A percentile compares a stretch with the other conserved stretches of the same genome.
phyloP scores from a whole-genome alignment of 2,888 invertebrate species.

The Cephus pygmeus region DNA sequence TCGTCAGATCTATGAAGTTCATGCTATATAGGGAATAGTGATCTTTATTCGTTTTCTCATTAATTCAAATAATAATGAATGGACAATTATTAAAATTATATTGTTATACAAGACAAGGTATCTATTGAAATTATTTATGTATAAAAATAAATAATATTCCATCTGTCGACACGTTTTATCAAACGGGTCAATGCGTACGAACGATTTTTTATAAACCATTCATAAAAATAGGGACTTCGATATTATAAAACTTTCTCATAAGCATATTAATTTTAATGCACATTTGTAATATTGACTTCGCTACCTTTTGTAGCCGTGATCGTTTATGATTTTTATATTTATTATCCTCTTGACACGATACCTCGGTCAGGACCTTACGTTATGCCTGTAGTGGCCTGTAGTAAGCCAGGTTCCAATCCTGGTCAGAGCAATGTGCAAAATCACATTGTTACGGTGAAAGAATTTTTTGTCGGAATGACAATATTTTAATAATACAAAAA shows the following conservation, averaged over 20 bases:
- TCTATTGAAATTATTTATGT: no score
- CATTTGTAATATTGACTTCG: background rate
- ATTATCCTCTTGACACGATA: background rate
- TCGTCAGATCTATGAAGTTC: background rate
- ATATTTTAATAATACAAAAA: background rate
- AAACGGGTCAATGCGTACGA: no score
- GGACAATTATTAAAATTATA: background rate
- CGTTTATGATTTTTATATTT: background rate
- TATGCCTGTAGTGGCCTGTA: constrained; percentile 10
- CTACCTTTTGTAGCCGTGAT: constrained; percentile 34
- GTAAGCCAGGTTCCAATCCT: constrained; percentile 20
- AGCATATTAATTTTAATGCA: background rate
- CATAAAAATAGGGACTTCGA: no score
- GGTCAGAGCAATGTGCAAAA: constrained; percentile 19
- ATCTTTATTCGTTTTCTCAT: background rate
- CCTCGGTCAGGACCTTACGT: constrained; percentile 9
- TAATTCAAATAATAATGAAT: background rate
- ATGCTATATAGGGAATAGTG: background rate
- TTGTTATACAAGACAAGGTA: no score
- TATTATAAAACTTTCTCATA: no score
- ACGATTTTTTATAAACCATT: no score
- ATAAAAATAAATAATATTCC: no score
- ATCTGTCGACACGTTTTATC: no score
- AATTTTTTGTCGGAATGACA: constrained; percentile 30
- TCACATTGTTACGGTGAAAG: constrained; percentile 55